Conservation (phyloP, 2,797 vertebrate genomes). For the Malacoctenus gilli region DNA sequence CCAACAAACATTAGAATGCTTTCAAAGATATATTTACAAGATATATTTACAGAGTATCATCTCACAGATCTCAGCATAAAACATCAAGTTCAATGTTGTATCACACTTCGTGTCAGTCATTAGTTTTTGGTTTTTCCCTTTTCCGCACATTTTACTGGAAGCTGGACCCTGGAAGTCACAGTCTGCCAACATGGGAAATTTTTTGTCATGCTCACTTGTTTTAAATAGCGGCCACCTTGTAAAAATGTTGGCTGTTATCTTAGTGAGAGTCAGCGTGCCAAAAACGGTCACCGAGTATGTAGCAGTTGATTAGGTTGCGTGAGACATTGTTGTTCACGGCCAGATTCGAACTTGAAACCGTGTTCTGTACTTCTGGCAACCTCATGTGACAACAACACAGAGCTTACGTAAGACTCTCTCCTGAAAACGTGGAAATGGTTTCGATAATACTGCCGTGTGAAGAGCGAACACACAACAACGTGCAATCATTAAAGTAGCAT, state of each 20-base stretch:
- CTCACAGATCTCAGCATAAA: no score
- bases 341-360: background rate
- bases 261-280: constrained; percentile 13
- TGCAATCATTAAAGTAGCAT: background rate
- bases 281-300: constrained; percentile 10
- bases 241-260: constrained; percentile 14
- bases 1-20: no score
- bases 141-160: background rate
- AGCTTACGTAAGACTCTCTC: background rate
- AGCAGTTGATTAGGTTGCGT: background rate
- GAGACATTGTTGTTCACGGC: background rate
- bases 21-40: no score
- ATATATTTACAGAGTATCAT: no score
- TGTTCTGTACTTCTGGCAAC: background rate
- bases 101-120: no score
- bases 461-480: background rate
- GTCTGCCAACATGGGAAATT: background rate
- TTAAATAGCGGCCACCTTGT: constrained; percentile 2
- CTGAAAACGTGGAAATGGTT: background rate
- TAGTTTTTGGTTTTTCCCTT: constrained; percentile 23
- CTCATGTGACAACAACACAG: background rate
- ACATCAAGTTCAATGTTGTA: no score
- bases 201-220: background rate
- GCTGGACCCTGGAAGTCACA: no score
- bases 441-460: background rate